Evolutionary conservation across 1,140 invertebrate genomes (phyloP), one percentile per base, ranked within the genome.

Genomic region (Drosophila chauvacae): DNA sequence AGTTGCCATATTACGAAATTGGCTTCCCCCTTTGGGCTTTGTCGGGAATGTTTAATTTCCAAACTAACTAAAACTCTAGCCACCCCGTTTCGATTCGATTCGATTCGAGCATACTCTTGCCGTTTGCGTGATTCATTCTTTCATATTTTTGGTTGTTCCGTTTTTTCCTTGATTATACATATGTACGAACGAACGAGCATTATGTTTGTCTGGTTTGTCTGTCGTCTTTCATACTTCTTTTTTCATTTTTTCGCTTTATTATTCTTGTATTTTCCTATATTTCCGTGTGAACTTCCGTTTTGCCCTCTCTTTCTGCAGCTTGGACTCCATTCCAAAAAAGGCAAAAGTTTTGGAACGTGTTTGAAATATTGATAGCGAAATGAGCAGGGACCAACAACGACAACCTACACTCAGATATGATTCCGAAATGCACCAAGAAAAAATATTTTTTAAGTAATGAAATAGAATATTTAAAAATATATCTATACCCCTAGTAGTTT

Each of bases 271-370:
- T 83, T 81, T 66, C 55, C 69, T 81, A 90, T 90, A 90, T 88
- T 88, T 88, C 84, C 85, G 86, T 88, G 85, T 88, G 86, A 88
- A 88, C 85, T 88, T 88, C 85, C 85, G 85, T 81, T 88, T 88
- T 75, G 45, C 51, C 51, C 16, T 50, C 50, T 20, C 14, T 20
- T 7, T 48, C n/a, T 18, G 28, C 23, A 23, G 23, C 41, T 39
- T 39, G 35, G 44, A 39, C 55, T 57, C 56, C 45, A 50, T 73
- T 57, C 73, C 70, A 59, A 48, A 86, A 66, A 81, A 86, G 82
- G 82, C 83, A 86, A 86, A 86, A 87, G 78, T 87, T 81, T 90
- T 90, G 85, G 81, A 70, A 88, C 85, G 85, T 85, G 85, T 90
- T 83, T 90, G 60, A 85, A 88, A 90, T 88, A 90, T 88, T 88